Percentiles rank a stretch among this genome's conserved stretches.
Conservation (phyloP, 2,888 invertebrate species). For the Hesperia comma region DNA sequence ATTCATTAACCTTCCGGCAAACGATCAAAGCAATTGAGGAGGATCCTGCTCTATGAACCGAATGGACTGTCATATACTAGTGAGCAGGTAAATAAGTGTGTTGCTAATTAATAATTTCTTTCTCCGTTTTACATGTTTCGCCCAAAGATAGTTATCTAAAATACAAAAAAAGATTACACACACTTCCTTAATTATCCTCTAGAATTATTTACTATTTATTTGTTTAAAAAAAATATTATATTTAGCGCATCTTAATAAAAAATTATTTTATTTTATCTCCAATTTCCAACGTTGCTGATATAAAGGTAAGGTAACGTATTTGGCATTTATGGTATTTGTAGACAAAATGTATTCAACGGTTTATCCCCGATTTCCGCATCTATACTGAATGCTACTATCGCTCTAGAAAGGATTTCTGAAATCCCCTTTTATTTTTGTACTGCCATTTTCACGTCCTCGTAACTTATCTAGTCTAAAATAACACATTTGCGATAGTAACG, state of each 20-base stretch:
- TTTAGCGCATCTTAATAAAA: too few relatives aligned
- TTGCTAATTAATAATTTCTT: too few relatives aligned
- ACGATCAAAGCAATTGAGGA: slow-evolving; percentile 80
- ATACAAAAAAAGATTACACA: too few relatives aligned
- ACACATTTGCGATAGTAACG: slow-evolving; percentile 1
- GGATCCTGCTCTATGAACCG: slow-evolving; percentile 52
- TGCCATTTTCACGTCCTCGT: background rate
- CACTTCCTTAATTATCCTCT: too few relatives aligned
- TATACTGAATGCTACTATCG: background rate
- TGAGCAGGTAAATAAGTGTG: slow-evolving; percentile 1
- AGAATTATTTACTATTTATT: too few relatives aligned
- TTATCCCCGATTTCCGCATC: background rate
- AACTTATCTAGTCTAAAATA: background rate
- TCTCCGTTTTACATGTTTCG: too few relatives aligned
- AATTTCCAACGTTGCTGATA: too few relatives aligned
- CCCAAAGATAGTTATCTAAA: too few relatives aligned
- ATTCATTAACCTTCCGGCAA: slow-evolving; percentile 80
- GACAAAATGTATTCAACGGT: background rate
- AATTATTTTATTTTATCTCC: too few relatives aligned
- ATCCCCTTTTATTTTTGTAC: background rate
- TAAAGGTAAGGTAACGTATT: too few relatives aligned
- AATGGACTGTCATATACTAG: slow-evolving; percentile 6
- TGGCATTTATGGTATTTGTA: background rate
- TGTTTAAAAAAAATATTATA: too few relatives aligned
- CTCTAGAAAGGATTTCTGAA: background rate